These are phyloP conservation scores for Cotesia glomerata DNA, from an alignment of 1,140 invertebrate genomes.

Conservation along the genomic window DNA sequence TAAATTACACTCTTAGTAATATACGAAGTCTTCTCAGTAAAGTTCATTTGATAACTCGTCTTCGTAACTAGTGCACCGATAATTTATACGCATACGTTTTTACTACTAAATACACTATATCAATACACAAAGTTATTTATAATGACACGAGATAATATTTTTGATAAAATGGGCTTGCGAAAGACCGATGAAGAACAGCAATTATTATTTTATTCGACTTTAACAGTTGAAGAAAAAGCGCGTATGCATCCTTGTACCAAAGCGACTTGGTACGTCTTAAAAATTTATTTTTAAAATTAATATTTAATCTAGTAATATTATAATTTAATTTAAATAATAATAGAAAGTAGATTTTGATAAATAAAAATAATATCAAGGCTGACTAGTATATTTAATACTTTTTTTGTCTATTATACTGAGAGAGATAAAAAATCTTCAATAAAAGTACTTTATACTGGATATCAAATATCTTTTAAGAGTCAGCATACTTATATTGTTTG, in stretches of 20 bases:
- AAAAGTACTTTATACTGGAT: too few relatives aligned
- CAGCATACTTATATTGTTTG: too few relatives aligned
- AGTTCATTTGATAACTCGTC: too few relatives aligned
- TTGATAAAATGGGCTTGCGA: slow-evolving; percentile 19
- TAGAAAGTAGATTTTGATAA: too few relatives aligned
- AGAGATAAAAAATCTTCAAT: too few relatives aligned
- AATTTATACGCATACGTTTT: not conserved
- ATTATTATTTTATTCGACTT: slow-evolving; percentile 47
- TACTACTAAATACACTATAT: not conserved
- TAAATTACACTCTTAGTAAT: not conserved
- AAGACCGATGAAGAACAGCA: slow-evolving; percentile 40
- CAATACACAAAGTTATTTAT: not conserved
- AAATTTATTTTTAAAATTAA: not conserved
- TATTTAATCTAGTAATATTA: too few relatives aligned
- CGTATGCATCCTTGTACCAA: slow-evolving; percentile 53
- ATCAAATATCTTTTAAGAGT: too few relatives aligned
- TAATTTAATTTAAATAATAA: too few relatives aligned
- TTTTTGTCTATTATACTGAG: too few relatives aligned
- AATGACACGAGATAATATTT: not conserved
- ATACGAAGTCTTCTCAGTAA: not conserved
- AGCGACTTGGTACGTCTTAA: slow-evolving; percentile 51
- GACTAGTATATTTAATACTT: too few relatives aligned
- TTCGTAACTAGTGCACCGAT: not conserved
- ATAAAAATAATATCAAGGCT: too few relatives aligned
- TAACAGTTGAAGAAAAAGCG: slow-evolving; percentile 53